Evolutionary conservation across 2,888 invertebrate genomes (phyloP), one percentile per base, ranked within the genome.

Genomic region (Cephonodes hylas): DNA sequence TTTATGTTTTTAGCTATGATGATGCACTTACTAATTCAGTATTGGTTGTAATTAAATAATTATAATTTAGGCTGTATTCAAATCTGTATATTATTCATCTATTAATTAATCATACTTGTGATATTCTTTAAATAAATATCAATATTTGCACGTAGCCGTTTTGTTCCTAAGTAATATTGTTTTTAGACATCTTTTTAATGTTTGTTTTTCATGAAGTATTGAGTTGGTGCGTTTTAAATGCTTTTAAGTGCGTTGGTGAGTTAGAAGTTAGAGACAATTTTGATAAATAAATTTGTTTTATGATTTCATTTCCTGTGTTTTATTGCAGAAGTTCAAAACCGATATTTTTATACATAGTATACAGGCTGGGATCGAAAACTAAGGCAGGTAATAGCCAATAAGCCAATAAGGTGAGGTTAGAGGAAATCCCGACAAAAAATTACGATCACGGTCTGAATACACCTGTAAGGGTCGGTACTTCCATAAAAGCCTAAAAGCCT

Each of bases 231-330:
- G 48, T 60, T 63, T n/a, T 38, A 10, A 38, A 59, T 62, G 65
- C 63, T 65, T 64, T 44, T 25, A 42, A 63, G 64, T 76, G 79
- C 77, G 79, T 77, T 81, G 72, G 74, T 81, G 75, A 77, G 72
- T 72, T 81, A 80, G 75, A 66, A 75, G 64, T 69, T 82, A 82
- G 80, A 67, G 75, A 72, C 68, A 77, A 80, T 77, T 77, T 84
- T 83, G 81, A 81, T 80, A 81, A 86, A 83, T 85, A 86, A 83
- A 86, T 80, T 77, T 71, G 72, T 76, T 76, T 73, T 79, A 75
- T 81, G 68, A 78, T 69, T 75, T 68, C 4, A 64, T 65, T 64
- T 64, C n/a, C 34, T 70, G 66, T 66, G 46, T 74, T 72, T 75
- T 63, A 63, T 71, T 74, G 66, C 3, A 10, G 7, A 7, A 31